phyloP scores from a whole-genome alignment of 2,113 vertebrate genomes.

The Empidonax alnorum region DNA sequence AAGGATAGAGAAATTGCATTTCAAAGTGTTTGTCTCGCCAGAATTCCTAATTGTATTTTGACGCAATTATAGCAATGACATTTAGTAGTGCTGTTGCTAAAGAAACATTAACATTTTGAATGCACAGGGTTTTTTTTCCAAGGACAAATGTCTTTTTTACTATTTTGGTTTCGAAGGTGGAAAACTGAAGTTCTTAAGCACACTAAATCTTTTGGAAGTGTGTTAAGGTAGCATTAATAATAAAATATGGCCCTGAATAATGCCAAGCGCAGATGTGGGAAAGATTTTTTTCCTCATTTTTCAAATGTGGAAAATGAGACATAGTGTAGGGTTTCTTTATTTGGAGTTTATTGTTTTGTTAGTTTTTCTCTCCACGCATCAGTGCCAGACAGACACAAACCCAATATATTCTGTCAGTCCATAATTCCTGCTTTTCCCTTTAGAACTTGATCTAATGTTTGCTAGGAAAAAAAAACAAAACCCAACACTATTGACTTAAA shows the following conservation, averaged over 20 bases:
- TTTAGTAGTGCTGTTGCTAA: not conserved
- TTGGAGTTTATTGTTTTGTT: not conserved
- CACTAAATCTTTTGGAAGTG: not conserved
- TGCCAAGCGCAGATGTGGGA: not conserved
- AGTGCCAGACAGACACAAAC: not conserved
- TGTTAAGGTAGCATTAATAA: not conserved
- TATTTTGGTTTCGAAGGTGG: not conserved
- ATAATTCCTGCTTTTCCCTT: not conserved
- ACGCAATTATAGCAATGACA: not conserved
- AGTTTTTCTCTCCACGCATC: not conserved
- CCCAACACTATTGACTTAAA: not conserved
- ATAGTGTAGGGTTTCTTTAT: not conserved
- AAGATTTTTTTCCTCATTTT: not conserved
- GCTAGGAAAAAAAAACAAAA: not conserved
- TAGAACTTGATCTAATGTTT: not conserved
- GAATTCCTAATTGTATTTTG: constrained; percentile 39
- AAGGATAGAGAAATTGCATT: not conserved
- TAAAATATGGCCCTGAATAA: not conserved
- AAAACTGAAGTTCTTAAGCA: not conserved
- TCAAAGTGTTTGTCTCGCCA: not conserved
- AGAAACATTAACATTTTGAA: constrained; percentile 8
- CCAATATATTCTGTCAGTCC: not conserved
- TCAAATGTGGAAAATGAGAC: not conserved
- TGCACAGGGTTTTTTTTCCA: not conserved
- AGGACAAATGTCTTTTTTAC: not conserved